These are phyloP conservation scores for Acipenser transmontanus DNA, from an alignment of 2,797 vertebrate species.

Conservation along the genomic window DNA sequence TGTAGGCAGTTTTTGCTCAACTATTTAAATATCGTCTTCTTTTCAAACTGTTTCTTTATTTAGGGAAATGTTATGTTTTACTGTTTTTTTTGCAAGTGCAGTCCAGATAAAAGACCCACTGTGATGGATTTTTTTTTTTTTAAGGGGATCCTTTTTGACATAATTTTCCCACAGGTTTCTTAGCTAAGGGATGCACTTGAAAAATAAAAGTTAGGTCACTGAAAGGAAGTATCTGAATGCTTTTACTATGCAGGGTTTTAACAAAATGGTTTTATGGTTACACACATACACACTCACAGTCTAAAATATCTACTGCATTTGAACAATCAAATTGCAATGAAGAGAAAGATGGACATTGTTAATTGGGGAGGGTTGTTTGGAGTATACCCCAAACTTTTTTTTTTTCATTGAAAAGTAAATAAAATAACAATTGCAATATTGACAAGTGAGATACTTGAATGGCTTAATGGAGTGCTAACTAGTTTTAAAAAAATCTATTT, in stretches of 20 bases:
- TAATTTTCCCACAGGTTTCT: conserved; percentile 70
- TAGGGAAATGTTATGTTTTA: conserved; percentile 60
- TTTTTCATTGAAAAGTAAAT: conserved; percentile 13
- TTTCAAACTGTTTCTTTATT: conserved; percentile 53
- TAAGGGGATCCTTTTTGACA: conserved; percentile 47
- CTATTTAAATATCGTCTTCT: conserved; percentile 45
- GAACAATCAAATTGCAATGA: too few species aligned
- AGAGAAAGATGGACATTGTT: too few species aligned
- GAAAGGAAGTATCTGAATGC: conserved; percentile 38
- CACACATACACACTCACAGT: conserved; percentile 26
- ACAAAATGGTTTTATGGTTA: conserved; percentile 37
- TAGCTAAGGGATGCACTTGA: conserved; percentile 51
- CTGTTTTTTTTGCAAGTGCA: conserved; percentile 64
- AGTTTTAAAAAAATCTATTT: too few species aligned
- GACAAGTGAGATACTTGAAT: too few species aligned
- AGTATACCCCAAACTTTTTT: conserved; percentile 16
- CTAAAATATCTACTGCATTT: too few species aligned
- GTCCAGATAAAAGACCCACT: conserved; percentile 62
- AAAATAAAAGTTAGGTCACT: conserved; percentile 51
- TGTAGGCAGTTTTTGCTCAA: conserved; percentile 60
- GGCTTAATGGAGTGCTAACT: too few species aligned
- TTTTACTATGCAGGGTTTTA: conserved; percentile 32
- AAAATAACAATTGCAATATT: too few species aligned
- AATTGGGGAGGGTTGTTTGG: too few species aligned
- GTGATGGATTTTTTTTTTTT: conserved; percentile 30